Percentiles rank a stretch among this genome's conserved stretches.
phyloP scores from a whole-genome alignment of 2,113 vertebrate genomes.

The Thunnus maccoyii region DNA sequence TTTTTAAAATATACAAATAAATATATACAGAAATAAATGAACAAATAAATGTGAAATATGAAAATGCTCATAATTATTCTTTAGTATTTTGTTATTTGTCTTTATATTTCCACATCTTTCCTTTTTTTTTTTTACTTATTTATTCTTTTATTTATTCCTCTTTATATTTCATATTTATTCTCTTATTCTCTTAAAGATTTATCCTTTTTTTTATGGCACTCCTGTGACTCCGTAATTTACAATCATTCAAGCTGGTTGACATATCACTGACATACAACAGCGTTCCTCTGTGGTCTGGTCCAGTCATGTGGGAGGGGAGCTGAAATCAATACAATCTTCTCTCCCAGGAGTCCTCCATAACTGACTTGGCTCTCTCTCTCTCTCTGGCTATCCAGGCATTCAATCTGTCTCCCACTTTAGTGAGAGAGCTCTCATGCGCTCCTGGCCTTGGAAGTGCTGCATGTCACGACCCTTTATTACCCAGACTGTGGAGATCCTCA shows the following conservation, averaged over 20 bases:
- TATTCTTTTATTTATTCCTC: too few relatives aligned
- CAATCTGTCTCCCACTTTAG: constrained; percentile 52
- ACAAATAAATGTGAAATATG: too few relatives aligned
- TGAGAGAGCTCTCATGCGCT: constrained; percentile 42
- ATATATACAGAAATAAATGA: too few relatives aligned
- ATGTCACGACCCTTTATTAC: constrained; percentile 62
- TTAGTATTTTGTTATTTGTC: too few relatives aligned
- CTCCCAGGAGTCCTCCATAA: constrained; percentile 46
- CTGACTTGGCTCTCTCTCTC: constrained; percentile 45
- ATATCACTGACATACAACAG: background rate
- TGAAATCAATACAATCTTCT: constrained; percentile 62
- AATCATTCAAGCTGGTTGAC: background rate
- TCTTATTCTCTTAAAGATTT: too few relatives aligned
- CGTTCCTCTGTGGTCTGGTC: background rate
- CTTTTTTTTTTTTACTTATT: too few relatives aligned
- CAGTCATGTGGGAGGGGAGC: constrained; percentile 13
- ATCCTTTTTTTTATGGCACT: too few relatives aligned
- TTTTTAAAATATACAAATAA: too few relatives aligned
- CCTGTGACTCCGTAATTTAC: background rate
- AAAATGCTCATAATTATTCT: too few relatives aligned
- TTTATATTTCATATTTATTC: too few relatives aligned
- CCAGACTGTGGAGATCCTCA: background rate
- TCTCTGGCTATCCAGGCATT: constrained; percentile 16
- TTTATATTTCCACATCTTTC: too few relatives aligned
- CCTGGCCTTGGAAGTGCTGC: constrained; percentile 44